Evolutionary conservation across 2,888 invertebrate species (phyloP).

Genomic region (Polydrusus pterygomalis): DNA sequence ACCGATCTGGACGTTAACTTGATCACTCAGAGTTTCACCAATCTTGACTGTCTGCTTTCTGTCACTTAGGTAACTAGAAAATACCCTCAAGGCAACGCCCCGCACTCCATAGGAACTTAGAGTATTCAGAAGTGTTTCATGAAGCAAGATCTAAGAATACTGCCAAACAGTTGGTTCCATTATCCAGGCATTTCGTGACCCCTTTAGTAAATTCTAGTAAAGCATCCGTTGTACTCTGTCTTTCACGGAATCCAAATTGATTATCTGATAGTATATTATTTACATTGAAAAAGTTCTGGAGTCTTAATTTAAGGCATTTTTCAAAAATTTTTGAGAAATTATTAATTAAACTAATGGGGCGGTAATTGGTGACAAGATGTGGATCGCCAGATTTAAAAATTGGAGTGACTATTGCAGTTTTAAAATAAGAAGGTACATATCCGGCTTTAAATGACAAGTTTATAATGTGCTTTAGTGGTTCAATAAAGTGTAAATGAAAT

Average conservation of each 20-base stretch:
- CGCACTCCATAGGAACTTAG: not conserved
- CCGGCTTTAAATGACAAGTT: not conserved
- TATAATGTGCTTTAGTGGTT: not conserved
- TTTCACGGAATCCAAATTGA: not conserved
- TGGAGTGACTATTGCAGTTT: not conserved
- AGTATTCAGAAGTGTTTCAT: not conserved
- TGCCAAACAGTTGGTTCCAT: not conserved
- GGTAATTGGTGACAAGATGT: not conserved
- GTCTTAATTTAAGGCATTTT: not conserved
- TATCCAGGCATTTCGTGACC: not conserved
- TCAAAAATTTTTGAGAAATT: not conserved
- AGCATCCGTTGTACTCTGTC: not conserved
- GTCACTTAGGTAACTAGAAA: constrained; percentile 9
- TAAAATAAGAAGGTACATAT: not conserved
- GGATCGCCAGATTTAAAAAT: not conserved
- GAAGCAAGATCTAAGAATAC: not conserved
- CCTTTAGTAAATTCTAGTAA: not conserved
- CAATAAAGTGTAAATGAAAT: not conserved
- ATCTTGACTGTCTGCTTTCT: constrained; percentile 14
- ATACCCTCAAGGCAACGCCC: not conserved
- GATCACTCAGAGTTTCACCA: constrained; percentile 8
- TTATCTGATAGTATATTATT: not conserved
- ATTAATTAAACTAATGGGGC: not conserved
- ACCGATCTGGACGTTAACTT: constrained; percentile 11
- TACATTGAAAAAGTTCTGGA: not conserved